Base-by-base conservation (phyloP, 2,888 invertebrate genomes). In the Eupithecia pulchellata region DNA sequence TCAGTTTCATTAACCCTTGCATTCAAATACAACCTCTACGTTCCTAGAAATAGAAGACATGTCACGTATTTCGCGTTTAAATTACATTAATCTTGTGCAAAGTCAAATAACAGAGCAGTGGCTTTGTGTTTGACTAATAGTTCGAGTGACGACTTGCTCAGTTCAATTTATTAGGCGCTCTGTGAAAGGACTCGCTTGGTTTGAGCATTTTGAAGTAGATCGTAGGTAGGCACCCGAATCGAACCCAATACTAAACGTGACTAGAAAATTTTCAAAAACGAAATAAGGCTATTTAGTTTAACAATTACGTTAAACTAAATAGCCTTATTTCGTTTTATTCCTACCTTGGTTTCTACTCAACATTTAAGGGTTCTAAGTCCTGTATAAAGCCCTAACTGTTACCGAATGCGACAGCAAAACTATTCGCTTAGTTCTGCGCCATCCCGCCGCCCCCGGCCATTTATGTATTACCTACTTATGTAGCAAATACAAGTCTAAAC, bases 81-180 rank as follows among this genome's bases (percentile, higher is more conserved):
- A 61, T 61, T 25, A 61, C 61, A 36, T 61, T 20, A 5, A 30
- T 20, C 60, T 34, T 61, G 61, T 14, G 25, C 13, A 25, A 61
- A 57, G n/a, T 61, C 34, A n/a, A 61, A 36, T 34, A 61, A 36
- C 34, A 60, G 60, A 32, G 29, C 60, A 30, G 30, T 30, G 2
- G 30, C 13, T 27, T 55, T 55, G 27, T 29, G 29, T 29, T 14
- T 36, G 14, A 61, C 4, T 36, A 61, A 60, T 60, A 30, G 60
- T 60, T 30, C 29, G 29, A 17, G 29, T 14, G 17, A 32, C 32
- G 29, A 47, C 55, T 64, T 66, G 58, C 66, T 71, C 29, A 47
- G 29, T 58, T 64, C 14, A 3, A 68, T 39, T 30, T 64, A 42
- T 8, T 17, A 57, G 70, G 66, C 62, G 29, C 58, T 60, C 20